phyloP scores from a whole-genome alignment of 2,797 vertebrate genomes.

The Paedocypris micromegethes region DNA sequence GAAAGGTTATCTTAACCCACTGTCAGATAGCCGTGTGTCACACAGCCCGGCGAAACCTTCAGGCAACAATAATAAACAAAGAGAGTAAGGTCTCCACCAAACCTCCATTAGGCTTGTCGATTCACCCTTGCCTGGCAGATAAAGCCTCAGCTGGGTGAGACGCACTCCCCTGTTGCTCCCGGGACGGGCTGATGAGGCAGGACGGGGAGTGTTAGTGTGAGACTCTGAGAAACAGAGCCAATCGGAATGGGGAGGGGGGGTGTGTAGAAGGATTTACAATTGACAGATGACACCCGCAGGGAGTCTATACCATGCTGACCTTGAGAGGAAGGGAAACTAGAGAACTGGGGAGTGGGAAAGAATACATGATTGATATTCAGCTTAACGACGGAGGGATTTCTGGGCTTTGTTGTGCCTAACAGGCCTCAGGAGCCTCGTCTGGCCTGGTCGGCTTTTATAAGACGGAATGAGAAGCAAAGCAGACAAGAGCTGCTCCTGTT shows the following conservation, averaged over 20 bases:
- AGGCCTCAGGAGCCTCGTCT: slow-evolving; percentile 19
- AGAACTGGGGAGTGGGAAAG: slow-evolving; percentile 4
- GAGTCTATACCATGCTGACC: slow-evolving; percentile 23
- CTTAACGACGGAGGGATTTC: slow-evolving; percentile 11
- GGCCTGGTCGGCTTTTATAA: background rate
- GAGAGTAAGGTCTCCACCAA: slow-evolving; percentile 17
- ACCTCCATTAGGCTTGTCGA: background rate
- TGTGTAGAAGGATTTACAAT: slow-evolving; percentile 15
- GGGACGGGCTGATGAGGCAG: background rate
- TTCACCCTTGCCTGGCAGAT: background rate
- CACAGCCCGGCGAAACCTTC: slow-evolving; percentile 32
- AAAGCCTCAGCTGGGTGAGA: background rate
- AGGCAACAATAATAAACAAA: slow-evolving; percentile 41
- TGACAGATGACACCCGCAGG: slow-evolving; percentile 20
- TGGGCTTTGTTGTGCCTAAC: background rate
- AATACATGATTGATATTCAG: slow-evolving; percentile 13
- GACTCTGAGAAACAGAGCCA: slow-evolving; percentile 9
- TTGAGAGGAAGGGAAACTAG: slow-evolving; percentile 20
- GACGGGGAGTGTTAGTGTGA: slow-evolving; percentile 7
- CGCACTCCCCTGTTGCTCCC: background rate
- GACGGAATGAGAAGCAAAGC: slow-evolving; percentile 20
- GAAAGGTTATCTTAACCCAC: slow-evolving; percentile 49
- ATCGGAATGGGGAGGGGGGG: slow-evolving; percentile 3
- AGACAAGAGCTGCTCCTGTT: slow-evolving; percentile 8
- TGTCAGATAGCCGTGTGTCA: slow-evolving; percentile 48